phyloP scores from a whole-genome alignment of 2,113 vertebrate genomes.

The Carollia perspicillata region DNA sequence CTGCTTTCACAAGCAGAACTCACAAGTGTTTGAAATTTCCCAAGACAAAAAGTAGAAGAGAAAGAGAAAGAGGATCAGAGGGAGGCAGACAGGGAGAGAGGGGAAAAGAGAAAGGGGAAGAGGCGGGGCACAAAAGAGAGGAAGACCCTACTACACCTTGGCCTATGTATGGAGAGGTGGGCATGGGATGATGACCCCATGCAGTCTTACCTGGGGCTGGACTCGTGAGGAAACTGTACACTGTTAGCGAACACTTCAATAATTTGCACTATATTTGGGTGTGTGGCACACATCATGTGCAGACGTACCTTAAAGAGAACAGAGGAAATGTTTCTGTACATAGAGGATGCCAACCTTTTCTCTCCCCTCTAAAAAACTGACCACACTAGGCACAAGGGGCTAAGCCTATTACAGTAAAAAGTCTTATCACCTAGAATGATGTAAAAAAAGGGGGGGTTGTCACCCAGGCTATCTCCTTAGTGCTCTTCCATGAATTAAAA shows the following conservation, averaged over 20 bases:
- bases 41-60: background rate
- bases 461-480: background rate
- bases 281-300: conserved; percentile 98
- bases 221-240: conserved; percentile 99
- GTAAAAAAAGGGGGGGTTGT: background rate
- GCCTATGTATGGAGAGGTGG: conserved; percentile 48
- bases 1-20: conserved; percentile 28
- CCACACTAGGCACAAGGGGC: background rate
- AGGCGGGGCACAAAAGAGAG: background rate
- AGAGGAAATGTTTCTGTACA: conserved; percentile 62
- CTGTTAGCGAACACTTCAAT: conserved; percentile 98
- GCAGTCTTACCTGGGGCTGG: conserved; percentile 93
- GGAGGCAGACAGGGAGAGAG: background rate
- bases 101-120: background rate
- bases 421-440: background rate
- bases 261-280: conserved; percentile 97
- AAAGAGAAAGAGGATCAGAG: background rate
- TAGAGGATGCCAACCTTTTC: background rate
- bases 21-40: conserved; percentile 5
- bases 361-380: background rate
- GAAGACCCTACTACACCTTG: conserved; percentile 53
- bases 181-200: background rate
- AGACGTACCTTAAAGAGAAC: conserved; percentile 92
- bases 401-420: background rate
- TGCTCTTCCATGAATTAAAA: conserved; percentile 8